These are phyloP conservation scores for Vesta saturnalis DNA, from an alignment of 2,888 invertebrate species.

Conservation along the genomic window DNA sequence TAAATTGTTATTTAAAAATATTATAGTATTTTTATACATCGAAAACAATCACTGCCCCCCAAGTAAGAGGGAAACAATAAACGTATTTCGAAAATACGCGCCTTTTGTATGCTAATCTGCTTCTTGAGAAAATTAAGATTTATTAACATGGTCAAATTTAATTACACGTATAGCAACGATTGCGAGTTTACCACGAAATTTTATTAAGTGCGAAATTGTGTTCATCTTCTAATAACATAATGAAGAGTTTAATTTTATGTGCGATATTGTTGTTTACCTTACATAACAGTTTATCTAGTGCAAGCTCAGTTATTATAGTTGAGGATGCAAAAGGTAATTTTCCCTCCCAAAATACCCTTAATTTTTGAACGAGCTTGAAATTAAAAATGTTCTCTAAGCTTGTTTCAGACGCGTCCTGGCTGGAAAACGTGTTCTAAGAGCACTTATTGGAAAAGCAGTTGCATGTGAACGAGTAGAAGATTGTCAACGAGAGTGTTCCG, in stretches of 20 bases:
- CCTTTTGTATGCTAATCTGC: constrained; percentile 34
- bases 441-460: constrained; percentile 74
- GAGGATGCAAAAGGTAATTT: constrained; percentile 56
- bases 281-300: constrained; percentile 32
- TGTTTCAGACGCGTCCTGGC: constrained; percentile 82
- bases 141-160: constrained; percentile 49
- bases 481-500: constrained; percentile 79
- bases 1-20: neutral
- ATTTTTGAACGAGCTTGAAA: neutral
- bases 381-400: constrained; percentile 66
- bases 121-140: constrained; percentile 32
- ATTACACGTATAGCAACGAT: constrained; percentile 15
- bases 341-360: neutral
- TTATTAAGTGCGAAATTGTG: constrained; percentile 18
- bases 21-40: constrained; percentile 16
- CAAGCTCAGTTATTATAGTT: constrained; percentile 53
- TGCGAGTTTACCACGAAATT: neutral
- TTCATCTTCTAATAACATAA: constrained; percentile 22
- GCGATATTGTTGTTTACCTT: constrained; percentile 42
- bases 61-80: constrained; percentile 18
- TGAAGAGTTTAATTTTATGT: constrained; percentile 40
- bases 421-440: constrained; percentile 75
- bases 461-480: constrained; percentile 79
- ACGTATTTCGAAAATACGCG: constrained; percentile 31
- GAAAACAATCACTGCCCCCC: constrained; percentile 28